Conservation (phyloP, 1,140 invertebrate species). For the Drosophila cardini region DNA sequence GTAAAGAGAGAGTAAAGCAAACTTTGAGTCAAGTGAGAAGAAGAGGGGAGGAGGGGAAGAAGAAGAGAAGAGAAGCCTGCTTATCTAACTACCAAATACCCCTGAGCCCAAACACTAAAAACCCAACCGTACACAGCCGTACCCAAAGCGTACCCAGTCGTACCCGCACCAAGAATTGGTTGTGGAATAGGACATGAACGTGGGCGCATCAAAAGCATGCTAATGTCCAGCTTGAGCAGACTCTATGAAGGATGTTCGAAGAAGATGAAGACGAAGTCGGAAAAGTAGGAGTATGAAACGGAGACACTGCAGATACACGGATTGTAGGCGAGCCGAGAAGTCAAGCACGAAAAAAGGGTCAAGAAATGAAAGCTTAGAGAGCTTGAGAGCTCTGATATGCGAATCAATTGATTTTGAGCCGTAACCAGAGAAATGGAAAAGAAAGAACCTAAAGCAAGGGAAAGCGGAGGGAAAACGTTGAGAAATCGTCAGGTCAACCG, state of each 20-base stretch:
- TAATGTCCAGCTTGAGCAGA: conserved; percentile 70
- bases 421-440: conserved; percentile 51
- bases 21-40: conserved; percentile 48
- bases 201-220: conserved; percentile 77
- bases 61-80: conserved; percentile 29
- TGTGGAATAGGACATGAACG: conserved; percentile 1
- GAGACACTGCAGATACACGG: conserved; percentile 29
- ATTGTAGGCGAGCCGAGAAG: conserved; percentile 55
- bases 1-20: conserved; percentile 31
- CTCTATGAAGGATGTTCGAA: conserved; percentile 2
- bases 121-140: no score
- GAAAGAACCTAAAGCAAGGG: neutral
- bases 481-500: neutral
- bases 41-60: neutral
- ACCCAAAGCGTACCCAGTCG: conserved; percentile 7
- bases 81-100: conserved; percentile 71
- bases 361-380: conserved; percentile 58
- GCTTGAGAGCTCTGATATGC: conserved; percentile 62
- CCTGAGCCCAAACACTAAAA: conserved; percentile 16
- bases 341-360: conserved; percentile 80
- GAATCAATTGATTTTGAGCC: conserved; percentile 78
- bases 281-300: neutral
- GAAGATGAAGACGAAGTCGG: neutral
- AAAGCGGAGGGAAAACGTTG: neutral
- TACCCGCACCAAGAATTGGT: neutral